These are phyloP conservation scores for Orchesellides sinensis DNA, from an alignment of 2,888 invertebrate species.

Conservation along the genomic window DNA sequence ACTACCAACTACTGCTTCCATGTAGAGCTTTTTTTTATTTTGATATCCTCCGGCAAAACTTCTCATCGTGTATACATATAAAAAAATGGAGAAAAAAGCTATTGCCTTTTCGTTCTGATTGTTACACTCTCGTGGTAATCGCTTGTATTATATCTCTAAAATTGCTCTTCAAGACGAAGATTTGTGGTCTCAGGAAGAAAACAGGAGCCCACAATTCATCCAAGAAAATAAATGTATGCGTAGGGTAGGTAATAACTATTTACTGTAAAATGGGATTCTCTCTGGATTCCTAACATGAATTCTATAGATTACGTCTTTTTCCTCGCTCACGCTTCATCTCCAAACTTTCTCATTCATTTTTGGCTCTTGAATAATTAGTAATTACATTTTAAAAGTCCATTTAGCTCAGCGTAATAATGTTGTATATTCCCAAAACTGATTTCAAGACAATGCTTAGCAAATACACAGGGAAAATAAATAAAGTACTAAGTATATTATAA, in stretches of 20 bases:
- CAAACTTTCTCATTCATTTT: background rate
- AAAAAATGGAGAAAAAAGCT: conserved; percentile 3
- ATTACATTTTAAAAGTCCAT: background rate
- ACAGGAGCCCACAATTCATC: conserved; percentile 4
- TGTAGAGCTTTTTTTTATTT: conserved; percentile 28
- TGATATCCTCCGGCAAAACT: conserved; percentile 36
- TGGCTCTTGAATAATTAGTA: background rate
- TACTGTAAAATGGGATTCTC: too few relatives aligned
- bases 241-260: background rate
- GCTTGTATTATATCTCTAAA: conserved; percentile 44
- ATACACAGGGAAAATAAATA: too few relatives aligned
- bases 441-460: too few relatives aligned
- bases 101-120: conserved; percentile 31
- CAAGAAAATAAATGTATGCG: background rate
- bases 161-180: conserved; percentile 41
- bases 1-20: background rate
- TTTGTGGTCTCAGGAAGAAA: conserved; percentile 40
- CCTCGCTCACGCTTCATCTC: too few relatives aligned
- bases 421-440: too few relatives aligned
- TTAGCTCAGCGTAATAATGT: too few relatives aligned
- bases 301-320: too few relatives aligned
- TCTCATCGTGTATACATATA: background rate
- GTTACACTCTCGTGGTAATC: conserved; percentile 59
- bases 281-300: too few relatives aligned
- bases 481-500: too few relatives aligned